phyloP scores from a whole-genome alignment of 2,113 vertebrate genomes.

The Pterocles burchelli region DNA sequence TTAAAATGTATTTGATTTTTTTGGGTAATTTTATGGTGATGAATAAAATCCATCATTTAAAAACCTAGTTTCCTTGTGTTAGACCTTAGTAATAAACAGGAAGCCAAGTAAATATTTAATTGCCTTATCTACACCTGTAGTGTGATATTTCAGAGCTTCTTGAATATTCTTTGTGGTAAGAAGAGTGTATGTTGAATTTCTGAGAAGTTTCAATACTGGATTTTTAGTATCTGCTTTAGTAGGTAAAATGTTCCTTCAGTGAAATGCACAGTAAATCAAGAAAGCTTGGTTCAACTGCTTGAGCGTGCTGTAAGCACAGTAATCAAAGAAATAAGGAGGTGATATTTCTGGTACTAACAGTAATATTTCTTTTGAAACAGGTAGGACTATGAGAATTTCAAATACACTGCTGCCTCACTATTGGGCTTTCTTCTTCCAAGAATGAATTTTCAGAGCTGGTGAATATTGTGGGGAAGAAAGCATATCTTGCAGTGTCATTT shows the following conservation, averaged over 20 bases:
- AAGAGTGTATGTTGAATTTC: slow-evolving; percentile 9
- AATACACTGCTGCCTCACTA: neutral
- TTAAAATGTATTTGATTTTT: neutral
- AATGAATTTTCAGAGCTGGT: neutral
- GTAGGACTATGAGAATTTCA: neutral
- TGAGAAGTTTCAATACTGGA: neutral
- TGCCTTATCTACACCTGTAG: neutral
- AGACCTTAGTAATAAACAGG: slow-evolving; percentile 34
- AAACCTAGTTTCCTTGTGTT: slow-evolving; percentile 2
- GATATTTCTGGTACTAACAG: neutral
- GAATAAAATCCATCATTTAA: slow-evolving; percentile 31
- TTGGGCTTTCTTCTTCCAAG: neutral
- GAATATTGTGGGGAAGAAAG: neutral
- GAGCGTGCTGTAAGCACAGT: neutral
- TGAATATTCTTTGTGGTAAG: slow-evolving; percentile 13
- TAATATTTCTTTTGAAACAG: neutral
- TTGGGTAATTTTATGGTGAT: neutral
- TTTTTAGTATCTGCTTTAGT: slow-evolving; percentile 4
- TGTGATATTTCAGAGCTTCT: neutral
- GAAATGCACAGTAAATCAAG: slow-evolving; percentile 37
- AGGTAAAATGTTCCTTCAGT: neutral
- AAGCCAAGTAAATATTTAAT: slow-evolving; percentile 63
- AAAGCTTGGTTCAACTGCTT: neutral
- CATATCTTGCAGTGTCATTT: neutral
- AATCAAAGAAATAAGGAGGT: slow-evolving; percentile 2